phyloP scores from a whole-genome alignment of 2,113 vertebrate genomes.

The Paratilapia polleni region DNA sequence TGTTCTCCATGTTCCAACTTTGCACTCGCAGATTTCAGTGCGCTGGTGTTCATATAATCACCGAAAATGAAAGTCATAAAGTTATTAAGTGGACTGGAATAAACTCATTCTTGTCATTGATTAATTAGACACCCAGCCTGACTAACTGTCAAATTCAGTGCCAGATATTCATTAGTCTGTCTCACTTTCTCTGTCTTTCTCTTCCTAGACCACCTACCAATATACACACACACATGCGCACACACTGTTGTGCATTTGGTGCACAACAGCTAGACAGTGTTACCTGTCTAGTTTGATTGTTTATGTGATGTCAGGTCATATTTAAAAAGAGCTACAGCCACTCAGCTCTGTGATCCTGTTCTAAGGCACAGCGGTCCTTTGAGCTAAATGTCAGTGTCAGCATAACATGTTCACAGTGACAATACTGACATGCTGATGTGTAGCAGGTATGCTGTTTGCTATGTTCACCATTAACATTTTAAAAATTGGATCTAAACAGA shows the following conservation, averaged over 20 bases:
- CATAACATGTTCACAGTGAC: not conserved
- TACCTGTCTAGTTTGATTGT: not conserved
- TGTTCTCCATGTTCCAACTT: conserved; percentile 52
- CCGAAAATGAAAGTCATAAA: not conserved
- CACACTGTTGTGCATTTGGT: not conserved
- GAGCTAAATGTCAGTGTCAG: not conserved
- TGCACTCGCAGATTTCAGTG: not conserved
- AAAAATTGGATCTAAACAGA: not conserved
- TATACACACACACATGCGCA: not conserved
- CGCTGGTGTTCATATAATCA: not conserved
- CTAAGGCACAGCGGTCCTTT: not conserved
- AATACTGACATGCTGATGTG: not conserved
- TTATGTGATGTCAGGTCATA: not conserved
- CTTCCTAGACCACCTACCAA: not conserved
- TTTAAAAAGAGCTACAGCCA: not conserved
- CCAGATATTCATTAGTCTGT: conserved; percentile 16
- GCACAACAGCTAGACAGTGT: not conserved
- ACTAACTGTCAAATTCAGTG: conserved; percentile 9
- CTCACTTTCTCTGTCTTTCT: not conserved
- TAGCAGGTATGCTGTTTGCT: not conserved
- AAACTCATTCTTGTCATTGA: conserved; percentile 5
- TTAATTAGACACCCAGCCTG: conserved; percentile 12
- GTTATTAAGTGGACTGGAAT: not conserved
- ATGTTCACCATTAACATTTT: not conserved
- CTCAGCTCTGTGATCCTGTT: not conserved